Percentiles rank a stretch among this genome's conserved stretches.
Evolutionary conservation across 2,797 vertebrate species (phyloP).

Genomic region (Premnoplex brunnescens): DNA sequence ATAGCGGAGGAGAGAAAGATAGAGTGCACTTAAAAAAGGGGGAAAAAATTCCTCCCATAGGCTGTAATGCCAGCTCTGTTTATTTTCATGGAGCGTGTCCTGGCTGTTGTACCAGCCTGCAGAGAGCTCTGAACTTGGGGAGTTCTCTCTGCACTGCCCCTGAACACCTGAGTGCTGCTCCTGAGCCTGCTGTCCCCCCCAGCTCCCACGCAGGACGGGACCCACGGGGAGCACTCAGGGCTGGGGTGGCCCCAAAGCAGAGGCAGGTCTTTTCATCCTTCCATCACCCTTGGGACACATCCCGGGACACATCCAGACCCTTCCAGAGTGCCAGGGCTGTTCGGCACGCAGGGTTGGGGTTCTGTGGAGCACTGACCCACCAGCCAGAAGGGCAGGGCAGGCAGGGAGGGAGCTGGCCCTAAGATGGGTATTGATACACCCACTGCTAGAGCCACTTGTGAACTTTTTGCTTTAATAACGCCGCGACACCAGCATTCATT

Average conservation of each 20-base stretch:
- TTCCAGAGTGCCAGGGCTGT: background rate
- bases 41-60: accelerated
- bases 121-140: background rate
- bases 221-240: accelerated
- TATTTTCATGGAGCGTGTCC: background rate
- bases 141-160: background rate
- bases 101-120: background rate
- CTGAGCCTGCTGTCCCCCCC: background rate
- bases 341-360: background rate
- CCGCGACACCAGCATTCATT: constrained; percentile 73
- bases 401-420: background rate
- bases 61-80: background rate
- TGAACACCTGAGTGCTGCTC: accelerated
- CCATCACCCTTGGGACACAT: background rate
- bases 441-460: constrained; percentile 37
- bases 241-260: background rate
- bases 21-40: background rate
- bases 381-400: background rate
- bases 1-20: background rate
- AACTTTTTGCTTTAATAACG: constrained; percentile 67
- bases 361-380: background rate
- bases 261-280: background rate
- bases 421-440: background rate
- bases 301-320: background rate
- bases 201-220: background rate